phyloP scores from a whole-genome alignment of 2,113 vertebrate species.

The Heterochromis multidens region DNA sequence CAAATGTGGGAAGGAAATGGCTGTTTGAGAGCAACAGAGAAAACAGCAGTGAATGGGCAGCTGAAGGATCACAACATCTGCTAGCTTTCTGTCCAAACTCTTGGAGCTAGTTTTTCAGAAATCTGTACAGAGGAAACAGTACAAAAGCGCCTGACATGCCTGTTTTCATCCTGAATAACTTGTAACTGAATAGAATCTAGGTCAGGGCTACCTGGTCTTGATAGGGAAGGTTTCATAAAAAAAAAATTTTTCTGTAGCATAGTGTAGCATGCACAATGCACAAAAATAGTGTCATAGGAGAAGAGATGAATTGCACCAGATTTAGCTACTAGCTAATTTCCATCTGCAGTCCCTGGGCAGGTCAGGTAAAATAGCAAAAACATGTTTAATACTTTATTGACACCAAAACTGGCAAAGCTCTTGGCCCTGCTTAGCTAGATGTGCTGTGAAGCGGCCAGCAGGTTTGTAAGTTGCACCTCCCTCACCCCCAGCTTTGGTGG shows the following conservation, averaged over 20 bases:
- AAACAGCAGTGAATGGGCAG: constrained; percentile 14
- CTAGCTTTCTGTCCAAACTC: constrained; percentile 9
- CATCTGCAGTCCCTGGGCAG: neutral
- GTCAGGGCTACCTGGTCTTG: neutral
- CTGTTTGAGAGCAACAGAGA: constrained; percentile 6
- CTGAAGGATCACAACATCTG: neutral
- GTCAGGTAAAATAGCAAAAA: neutral
- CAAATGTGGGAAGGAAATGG: neutral
- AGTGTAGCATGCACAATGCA: neutral
- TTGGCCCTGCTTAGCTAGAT: neutral
- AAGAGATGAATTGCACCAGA: neutral
- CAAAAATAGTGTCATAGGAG: neutral
- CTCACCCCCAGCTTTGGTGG: neutral
- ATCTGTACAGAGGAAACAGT: neutral
- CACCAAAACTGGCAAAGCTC: neutral
- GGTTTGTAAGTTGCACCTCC: neutral
- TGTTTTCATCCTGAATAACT: neutral
- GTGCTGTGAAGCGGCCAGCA: constrained; percentile 6
- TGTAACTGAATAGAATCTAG: neutral
- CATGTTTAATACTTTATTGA: neutral
- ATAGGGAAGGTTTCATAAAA: neutral
- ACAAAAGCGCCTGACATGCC: neutral
- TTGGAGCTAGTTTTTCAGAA: neutral
- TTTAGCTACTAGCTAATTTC: neutral
- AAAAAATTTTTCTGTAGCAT: neutral